Conservation (phyloP, 2,888 invertebrate genomes). For the Drosophila hamatofila region DNA sequence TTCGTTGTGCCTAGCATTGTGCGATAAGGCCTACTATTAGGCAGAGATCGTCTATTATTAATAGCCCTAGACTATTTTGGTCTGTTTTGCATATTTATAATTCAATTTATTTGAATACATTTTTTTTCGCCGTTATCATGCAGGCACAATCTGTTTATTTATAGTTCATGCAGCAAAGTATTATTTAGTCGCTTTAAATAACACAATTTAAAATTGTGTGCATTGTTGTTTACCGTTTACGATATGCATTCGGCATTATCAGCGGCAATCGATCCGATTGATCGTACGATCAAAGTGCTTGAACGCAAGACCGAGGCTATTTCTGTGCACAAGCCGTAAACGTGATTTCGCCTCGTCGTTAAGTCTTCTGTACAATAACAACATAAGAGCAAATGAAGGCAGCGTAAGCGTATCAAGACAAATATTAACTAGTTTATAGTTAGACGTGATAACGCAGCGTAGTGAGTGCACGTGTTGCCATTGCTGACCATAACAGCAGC, state of each 20-base stretch:
- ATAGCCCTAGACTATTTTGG: conserved; percentile 44
- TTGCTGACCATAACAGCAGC: conserved; percentile 15
- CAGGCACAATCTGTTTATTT: neutral
- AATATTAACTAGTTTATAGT: conserved; percentile 18
- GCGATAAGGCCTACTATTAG: conserved; percentile 41
- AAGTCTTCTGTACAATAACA: conserved; percentile 1
- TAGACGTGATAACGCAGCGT: conserved; percentile 37
- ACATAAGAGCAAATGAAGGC: neutral
- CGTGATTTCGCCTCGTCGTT: conserved; percentile 30
- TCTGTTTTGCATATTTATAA: neutral
- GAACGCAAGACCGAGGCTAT: conserved; percentile 30
- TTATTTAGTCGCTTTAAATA: neutral
- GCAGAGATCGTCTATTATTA: conserved; percentile 29
- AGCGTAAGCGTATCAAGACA: neutral
- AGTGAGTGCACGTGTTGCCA: conserved; percentile 34
- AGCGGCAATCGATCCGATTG: neutral
- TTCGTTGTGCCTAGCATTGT: conserved; percentile 16
- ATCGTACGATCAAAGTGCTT: conserved; percentile 17
- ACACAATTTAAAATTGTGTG: neutral
- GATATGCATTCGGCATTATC: conserved; percentile 8
- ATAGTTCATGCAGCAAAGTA: neutral
- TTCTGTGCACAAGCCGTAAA: conserved; percentile 36
- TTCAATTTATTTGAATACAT: neutral
- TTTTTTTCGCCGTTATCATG: neutral
- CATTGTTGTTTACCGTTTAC: neutral